A percentile compares a stretch with the other conserved stretches of the same genome.
phyloP scores from a whole-genome alignment of 2,797 vertebrate genomes.

The Thripadectes ignobilis region DNA sequence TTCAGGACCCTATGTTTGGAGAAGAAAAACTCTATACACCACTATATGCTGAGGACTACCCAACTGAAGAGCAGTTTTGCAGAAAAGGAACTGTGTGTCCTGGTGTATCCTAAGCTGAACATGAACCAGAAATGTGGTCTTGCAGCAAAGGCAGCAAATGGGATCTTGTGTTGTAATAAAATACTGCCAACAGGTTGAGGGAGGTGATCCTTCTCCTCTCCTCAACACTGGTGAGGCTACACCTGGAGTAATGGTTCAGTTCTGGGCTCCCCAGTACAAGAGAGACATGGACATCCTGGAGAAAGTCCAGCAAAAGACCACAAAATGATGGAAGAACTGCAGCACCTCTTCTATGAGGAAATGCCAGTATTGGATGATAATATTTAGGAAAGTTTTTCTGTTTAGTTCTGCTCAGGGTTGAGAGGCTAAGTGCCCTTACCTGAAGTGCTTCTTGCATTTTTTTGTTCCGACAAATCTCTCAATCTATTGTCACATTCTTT shows the following conservation, averaged over 20 bases:
- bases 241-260: no score
- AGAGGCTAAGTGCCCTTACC: background rate
- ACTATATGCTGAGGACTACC: rapidly evolving
- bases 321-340: background rate
- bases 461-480: background rate
- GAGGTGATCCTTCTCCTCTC: background rate
- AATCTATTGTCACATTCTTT: background rate
- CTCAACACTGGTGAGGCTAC: background rate
- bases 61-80: background rate
- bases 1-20: no score
- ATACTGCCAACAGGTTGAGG: background rate
- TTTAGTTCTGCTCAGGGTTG: background rate
- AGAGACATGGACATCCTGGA: background rate
- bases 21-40: background rate
- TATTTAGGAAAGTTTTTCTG: background rate
- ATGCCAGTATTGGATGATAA: background rate
- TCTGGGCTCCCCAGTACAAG: background rate
- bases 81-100: background rate
- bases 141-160: background rate
- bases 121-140: background rate
- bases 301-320: background rate
- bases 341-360: background rate
- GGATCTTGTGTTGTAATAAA: background rate
- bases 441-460: background rate
- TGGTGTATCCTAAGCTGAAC: background rate